Evolutionary conservation across 2,888 invertebrate species (phyloP).

Genomic region (Chrysolina americana): DNA sequence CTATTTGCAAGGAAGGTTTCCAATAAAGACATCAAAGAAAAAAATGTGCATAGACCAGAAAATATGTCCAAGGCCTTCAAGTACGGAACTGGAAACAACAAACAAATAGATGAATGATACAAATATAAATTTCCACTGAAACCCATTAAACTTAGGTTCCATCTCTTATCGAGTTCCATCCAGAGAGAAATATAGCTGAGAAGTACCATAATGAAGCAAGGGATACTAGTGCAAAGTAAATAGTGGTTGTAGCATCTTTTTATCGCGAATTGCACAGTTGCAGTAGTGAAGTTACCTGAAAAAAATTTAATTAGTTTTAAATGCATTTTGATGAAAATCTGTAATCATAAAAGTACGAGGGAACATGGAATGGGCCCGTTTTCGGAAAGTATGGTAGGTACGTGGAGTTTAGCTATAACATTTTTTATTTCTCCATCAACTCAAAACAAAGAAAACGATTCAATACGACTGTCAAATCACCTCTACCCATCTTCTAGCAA

Average conservation of each 20-base stretch:
- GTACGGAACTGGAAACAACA: conserved; percentile 43
- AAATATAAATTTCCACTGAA: conserved; percentile 43
- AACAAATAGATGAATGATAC: conserved; percentile 47
- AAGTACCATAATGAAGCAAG: conserved; percentile 51
- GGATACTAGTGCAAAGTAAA: conserved; percentile 53
- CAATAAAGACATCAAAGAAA: conserved; percentile 50
- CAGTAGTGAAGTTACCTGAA: conserved; percentile 57
- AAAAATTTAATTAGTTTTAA: too few species aligned
- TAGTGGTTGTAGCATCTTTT: conserved; percentile 52
- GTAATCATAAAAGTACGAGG: too few species aligned
- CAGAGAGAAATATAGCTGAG: conserved; percentile 56
- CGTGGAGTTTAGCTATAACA: too few species aligned
- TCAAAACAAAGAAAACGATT: too few species aligned
- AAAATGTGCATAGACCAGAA: conserved; percentile 49
- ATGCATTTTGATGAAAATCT: too few species aligned
- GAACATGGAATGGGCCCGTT: too few species aligned
- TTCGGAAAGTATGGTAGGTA: too few species aligned
- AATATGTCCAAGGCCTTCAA: conserved; percentile 57
- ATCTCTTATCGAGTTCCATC: conserved; percentile 48
- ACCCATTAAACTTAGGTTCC: conserved; percentile 42
- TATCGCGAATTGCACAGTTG: conserved; percentile 52
- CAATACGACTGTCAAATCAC: too few species aligned
- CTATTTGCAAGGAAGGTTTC: conserved; percentile 51
- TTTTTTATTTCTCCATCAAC: too few species aligned
- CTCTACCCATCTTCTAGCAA: too few species aligned